Evolutionary conservation across 1,140 invertebrate species (phyloP), one percentile per base, ranked within the genome.

Genomic region (Zaprionus nigranus): DNA sequence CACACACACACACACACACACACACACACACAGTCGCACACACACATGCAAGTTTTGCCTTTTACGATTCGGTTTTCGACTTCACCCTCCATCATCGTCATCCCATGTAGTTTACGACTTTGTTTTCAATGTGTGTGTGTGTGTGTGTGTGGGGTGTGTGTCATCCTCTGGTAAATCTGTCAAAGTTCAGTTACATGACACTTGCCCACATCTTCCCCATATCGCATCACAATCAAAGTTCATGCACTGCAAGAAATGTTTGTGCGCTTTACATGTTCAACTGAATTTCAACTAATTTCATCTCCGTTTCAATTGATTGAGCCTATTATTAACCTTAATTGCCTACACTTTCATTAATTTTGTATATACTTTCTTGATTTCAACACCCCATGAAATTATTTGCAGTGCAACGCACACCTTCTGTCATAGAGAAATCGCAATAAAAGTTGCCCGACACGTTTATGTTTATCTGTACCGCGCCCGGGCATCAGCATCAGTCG

Each of bases 391-490:
- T 17, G 7, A 26, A 43, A 59, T 63, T 66, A 60, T 7, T 28
- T 17, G 20, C 26, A 67, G 65, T 69, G 71, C 17, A 56, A 9
- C 0, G 17, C 54, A 65, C 56, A 75, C 73, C 73, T 75, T 76
- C 24, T 22, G 43, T 30, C 56, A 59, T 49, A 36, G 43, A 58
- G 76, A 66, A 80, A 71, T 76, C 72, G 81, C 66, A 69, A 90
- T 88, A 88, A 88, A 88, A 90, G 78, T 74, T 77, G 51, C 63
- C 28, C 56, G 75, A 75, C 78, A 88, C 84, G 81, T 88, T 83
- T 81, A 79, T 76, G 75, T 49, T 67, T 72, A 88, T 84, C 78
- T 74, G 40, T 36, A 46, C 38, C 46, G 49, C 64, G 40, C 26
- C 64, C 51, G 36, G 28, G 56, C 40, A 77, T 77, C 73, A 71